Evolutionary conservation across 2,797 vertebrate genomes (phyloP).

Genomic region (Coregonus ussuriensis): DNA sequence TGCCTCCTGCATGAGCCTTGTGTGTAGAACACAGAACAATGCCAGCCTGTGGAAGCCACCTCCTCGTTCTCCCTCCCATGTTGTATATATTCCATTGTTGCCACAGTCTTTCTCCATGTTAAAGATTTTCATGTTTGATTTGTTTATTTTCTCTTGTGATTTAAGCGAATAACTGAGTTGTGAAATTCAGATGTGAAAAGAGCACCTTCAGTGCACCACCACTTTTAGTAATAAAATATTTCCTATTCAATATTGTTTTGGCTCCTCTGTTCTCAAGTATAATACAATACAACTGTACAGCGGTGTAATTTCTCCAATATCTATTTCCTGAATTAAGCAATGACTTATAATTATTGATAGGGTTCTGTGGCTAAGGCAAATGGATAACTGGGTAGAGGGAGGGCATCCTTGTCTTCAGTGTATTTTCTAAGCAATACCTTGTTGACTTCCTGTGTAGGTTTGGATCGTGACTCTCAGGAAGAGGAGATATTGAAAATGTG

Average conservation of each 20-base stretch:
- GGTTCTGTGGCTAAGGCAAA: no score
- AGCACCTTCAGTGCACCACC: slow-evolving; percentile 68
- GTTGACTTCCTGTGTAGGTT: neutral
- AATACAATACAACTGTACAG: neutral
- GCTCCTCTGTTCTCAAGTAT: neutral
- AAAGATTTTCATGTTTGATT: slow-evolving; percentile 34
- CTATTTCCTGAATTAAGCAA: neutral
- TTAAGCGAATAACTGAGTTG: slow-evolving; percentile 69
- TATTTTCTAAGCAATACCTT: neutral
- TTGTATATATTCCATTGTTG: slow-evolving; percentile 72
- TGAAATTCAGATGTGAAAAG: slow-evolving; percentile 55
- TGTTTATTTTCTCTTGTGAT: slow-evolving; percentile 66
- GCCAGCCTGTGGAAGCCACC: slow-evolving; percentile 48
- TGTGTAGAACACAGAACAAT: slow-evolving; percentile 55
- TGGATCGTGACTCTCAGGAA: neutral
- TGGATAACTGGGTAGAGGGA: no score
- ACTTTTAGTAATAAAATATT: slow-evolving; percentile 82
- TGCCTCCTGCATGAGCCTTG: slow-evolving; percentile 72
- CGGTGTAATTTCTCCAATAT: neutral
- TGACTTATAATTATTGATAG: neutral
- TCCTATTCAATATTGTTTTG: slow-evolving; percentile 64
- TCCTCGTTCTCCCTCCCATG: slow-evolving; percentile 33
- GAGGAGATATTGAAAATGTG: neutral
- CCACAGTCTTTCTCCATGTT: slow-evolving; percentile 57
- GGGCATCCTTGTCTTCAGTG: neutral